A percentile compares a stretch with the other conserved stretches of the same genome.
Conservation (phyloP, 2,113 vertebrate genomes). For the Corvus hawaiiensis region DNA sequence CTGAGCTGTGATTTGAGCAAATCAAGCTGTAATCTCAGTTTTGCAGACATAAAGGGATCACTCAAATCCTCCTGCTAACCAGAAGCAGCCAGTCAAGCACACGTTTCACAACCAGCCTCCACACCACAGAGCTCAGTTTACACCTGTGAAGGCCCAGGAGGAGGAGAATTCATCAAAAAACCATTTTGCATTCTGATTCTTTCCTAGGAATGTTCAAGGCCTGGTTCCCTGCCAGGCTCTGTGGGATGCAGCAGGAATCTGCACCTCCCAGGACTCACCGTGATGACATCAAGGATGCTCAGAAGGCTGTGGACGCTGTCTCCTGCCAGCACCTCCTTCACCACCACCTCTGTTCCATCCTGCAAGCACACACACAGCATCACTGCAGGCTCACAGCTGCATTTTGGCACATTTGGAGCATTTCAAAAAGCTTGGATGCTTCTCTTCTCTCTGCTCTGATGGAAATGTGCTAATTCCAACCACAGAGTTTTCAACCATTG, state of each 20-base stretch:
- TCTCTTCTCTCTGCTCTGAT: background rate
- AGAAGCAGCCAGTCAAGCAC: background rate
- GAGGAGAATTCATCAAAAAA: background rate
- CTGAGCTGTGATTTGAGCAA: background rate
- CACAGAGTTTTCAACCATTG: background rate
- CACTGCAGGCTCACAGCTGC: background rate
- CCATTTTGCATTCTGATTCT: too few relatives aligned
- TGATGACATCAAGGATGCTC: conserved; percentile 91
- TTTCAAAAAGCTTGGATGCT: background rate
- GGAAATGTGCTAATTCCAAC: background rate
- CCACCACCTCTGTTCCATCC: conserved; percentile 87
- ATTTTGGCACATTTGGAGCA: accelerated
- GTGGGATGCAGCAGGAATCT: background rate
- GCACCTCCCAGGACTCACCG: conserved; percentile 67
- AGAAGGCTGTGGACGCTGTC: conserved; percentile 95
- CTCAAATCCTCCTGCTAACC: background rate
- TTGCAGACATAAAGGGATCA: background rate
- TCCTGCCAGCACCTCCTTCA: conserved; percentile 89
- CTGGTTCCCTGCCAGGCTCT: too few relatives aligned
- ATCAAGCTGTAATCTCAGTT: background rate
- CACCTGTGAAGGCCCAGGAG: background rate
- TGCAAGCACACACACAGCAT: conserved; percentile 29
- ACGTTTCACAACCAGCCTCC: background rate
- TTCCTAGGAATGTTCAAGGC: background rate
- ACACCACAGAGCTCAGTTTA: background rate